A percentile compares a stretch with the other conserved stretches of the same genome.
Evolutionary conservation across 2,888 invertebrate genomes (phyloP).

Genomic region (Arctia plantaginis): DNA sequence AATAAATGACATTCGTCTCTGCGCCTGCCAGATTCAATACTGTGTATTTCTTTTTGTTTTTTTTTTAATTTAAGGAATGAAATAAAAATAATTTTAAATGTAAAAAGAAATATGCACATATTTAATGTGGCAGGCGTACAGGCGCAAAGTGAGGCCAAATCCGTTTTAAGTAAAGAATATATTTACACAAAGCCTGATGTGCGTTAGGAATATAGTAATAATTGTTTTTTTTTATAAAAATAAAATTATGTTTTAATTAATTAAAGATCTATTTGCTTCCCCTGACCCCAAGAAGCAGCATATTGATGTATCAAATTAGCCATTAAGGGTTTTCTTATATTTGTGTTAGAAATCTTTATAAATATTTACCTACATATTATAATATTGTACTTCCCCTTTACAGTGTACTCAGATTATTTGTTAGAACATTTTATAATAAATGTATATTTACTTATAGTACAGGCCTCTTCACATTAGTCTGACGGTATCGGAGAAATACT

Average conservation of each 20-base stretch:
- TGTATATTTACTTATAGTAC: conserved; percentile 45
- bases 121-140: too few relatives aligned
- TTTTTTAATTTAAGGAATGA: too few relatives aligned
- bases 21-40: too few relatives aligned
- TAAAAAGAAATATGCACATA: too few relatives aligned
- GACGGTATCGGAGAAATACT: background rate
- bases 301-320: conserved; percentile 12
- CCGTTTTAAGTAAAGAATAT: too few relatives aligned
- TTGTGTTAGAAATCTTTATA: conserved; percentile 56
- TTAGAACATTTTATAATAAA: conserved; percentile 66
- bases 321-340: conserved; percentile 62
- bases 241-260: too few relatives aligned
- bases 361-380: conserved; percentile 63
- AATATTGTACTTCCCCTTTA: conserved; percentile 64
- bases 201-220: background rate
- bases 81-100: too few relatives aligned
- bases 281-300: conserved; percentile 47
- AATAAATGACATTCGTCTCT: too few relatives aligned
- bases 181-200: too few relatives aligned
- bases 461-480: conserved; percentile 53
- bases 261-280: conserved; percentile 50
- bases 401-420: conserved; percentile 65
- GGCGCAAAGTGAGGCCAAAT: too few relatives aligned
- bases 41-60: too few relatives aligned
- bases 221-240: too few relatives aligned